Conservation (phyloP, 1,140 invertebrate species). For the Drosophila malerkotliana region DNA sequence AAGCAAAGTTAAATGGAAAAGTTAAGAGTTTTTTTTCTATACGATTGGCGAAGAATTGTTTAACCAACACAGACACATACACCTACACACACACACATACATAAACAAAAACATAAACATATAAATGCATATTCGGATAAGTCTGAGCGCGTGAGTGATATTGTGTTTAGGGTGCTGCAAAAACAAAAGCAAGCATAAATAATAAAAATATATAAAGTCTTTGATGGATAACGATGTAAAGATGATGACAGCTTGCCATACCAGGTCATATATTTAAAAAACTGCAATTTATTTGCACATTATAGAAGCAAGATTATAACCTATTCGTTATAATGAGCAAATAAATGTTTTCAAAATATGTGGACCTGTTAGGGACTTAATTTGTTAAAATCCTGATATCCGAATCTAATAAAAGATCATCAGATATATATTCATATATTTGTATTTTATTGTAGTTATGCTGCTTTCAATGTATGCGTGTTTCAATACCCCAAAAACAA, state of each 20-base stretch:
- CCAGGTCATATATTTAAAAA: neutral
- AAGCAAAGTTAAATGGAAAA: slow-evolving; percentile 11
- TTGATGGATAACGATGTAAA: neutral
- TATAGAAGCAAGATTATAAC: too few species aligned
- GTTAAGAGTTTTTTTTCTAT: slow-evolving; percentile 20
- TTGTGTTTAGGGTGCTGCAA: slow-evolving; percentile 83
- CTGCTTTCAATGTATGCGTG: slow-evolving; percentile 53
- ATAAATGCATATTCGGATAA: slow-evolving; percentile 81
- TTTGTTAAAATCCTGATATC: neutral
- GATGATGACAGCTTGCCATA: neutral
- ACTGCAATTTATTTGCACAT: too few species aligned
- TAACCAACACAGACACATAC: slow-evolving; percentile 18
- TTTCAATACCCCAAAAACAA: slow-evolving; percentile 47
- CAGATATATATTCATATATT: slow-evolving; percentile 41
- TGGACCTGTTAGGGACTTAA: too few species aligned
- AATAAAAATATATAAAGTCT: slow-evolving; percentile 40
- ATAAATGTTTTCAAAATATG: too few species aligned
- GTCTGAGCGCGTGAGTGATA: slow-evolving; percentile 84
- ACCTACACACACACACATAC: slow-evolving; percentile 30
- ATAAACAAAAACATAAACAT: slow-evolving; percentile 35
- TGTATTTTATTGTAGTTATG: slow-evolving; percentile 48
- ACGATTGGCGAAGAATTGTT: slow-evolving; percentile 23
- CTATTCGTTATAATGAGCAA: too few species aligned
- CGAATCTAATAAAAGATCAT: slow-evolving; percentile 10
- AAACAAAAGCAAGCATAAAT: slow-evolving; percentile 41